Percentiles rank a stretch among this genome's conserved stretches.
phyloP scores from a whole-genome alignment of 2,113 vertebrate genomes.

The Carassius carassius region DNA sequence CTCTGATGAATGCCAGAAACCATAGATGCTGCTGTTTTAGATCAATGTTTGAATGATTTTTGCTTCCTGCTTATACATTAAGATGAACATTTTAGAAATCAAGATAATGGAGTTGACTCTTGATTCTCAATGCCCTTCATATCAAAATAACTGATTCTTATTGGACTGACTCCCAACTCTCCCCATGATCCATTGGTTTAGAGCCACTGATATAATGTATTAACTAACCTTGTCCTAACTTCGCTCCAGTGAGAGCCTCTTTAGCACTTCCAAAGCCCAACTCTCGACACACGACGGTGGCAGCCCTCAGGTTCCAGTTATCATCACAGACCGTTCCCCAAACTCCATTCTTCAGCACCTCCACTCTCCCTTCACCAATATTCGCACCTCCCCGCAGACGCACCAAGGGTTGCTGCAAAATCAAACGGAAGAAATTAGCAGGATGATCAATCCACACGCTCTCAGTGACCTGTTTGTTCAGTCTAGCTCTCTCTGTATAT shows the following conservation, averaged over 20 bases:
- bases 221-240: slow-evolving; percentile 87
- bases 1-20: neutral
- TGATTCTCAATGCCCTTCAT: neutral
- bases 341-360: slow-evolving; percentile 90
- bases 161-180: neutral
- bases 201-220: neutral
- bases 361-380: slow-evolving; percentile 88
- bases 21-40: neutral
- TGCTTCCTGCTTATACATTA: neutral
- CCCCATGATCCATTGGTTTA: neutral
- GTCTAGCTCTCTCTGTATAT: neutral
- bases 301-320: slow-evolving; percentile 85
- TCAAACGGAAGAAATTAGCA: slow-evolving; percentile 4
- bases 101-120: neutral
- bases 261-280: slow-evolving; percentile 92
- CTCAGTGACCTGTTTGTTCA: slow-evolving; percentile 30
- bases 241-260: slow-evolving; percentile 82
- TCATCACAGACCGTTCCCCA: slow-evolving; percentile 94
- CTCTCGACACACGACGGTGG: slow-evolving; percentile 92
- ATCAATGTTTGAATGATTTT: neutral
- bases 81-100: neutral
- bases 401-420: slow-evolving; percentile 88
- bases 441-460: neutral
- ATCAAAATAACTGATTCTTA: neutral
- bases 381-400: slow-evolving; percentile 88